Evolutionary conservation across 2,888 invertebrate species (phyloP), one percentile per base, ranked within the genome.

Genomic region (Apodemia hepburni): DNA sequence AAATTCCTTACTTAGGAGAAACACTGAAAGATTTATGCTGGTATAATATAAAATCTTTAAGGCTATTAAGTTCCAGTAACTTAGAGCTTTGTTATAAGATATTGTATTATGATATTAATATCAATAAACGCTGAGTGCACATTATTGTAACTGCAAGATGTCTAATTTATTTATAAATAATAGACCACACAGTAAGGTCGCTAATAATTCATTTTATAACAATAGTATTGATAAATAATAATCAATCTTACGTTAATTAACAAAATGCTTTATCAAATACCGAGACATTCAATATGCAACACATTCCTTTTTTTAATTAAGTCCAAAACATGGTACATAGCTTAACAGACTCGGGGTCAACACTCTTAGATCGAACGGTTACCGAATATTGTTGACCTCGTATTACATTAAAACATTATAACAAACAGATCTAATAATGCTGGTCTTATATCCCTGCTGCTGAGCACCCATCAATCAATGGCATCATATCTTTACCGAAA

Each of bases 391-490:
- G 63, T 62, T 77, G 85, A 81, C 70, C 86, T 73, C 67, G 70
- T 45, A 59, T 47, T 57, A 29, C 65, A 62, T 49, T 58, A 59
- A 42, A 61, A 63, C 58, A 57, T 61, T 62, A 62, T 63, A 51
- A 61, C 47, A 42, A 59, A 61, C 59, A 61, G 70, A 65, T 67
- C 68, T 58, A 47, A 59, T 38, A 27, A 60, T 29, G 58, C 64
- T 69, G 67, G 86, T 64, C 75, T 69, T 64, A 71, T 75, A 75
- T 75, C 75, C 78, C 76, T 82, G 75, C 84, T 78, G 27, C 82
- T 87, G 82, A 86, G 85, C 86, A 89, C 89, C 89, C 87, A 91
- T 91, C 90, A 90, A 91, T 91, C 91, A 91, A 89, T 88, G 83
- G 86, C 81, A 88, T 89, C 90, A 87, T 87, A 90, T 87, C 85